These are phyloP conservation scores for Lontra canadensis DNA, from an alignment of 2,113 vertebrate genomes.

Conservation along the genomic window DNA sequence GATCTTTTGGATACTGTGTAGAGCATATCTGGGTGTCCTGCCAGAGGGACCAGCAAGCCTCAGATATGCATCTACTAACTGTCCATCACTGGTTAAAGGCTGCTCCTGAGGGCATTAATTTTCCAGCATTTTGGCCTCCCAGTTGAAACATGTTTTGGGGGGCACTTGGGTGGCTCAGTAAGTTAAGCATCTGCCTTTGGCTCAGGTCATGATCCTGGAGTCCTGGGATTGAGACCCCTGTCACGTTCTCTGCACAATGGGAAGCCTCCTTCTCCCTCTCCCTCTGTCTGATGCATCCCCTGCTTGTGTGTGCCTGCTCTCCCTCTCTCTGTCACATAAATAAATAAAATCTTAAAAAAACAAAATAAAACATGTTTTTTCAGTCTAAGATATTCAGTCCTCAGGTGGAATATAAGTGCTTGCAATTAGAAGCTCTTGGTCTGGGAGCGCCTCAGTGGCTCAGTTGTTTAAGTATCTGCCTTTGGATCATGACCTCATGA, in stretches of 20 bases:
- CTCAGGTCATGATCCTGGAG: not conserved
- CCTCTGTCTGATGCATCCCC: too few species aligned
- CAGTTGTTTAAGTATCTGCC: too few species aligned
- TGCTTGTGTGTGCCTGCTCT: too few species aligned
- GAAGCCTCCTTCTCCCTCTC: too few species aligned
- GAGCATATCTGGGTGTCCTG: not conserved
- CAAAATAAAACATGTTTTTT: not conserved
- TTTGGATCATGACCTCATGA: too few species aligned
- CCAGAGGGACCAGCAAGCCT: not conserved
- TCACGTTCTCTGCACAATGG: too few species aligned
- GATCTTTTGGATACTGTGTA: not conserved
- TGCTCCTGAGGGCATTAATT: not conserved
- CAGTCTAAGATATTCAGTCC: not conserved
- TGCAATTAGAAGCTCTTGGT: not conserved
- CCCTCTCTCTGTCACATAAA: too few species aligned
- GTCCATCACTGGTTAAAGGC: not conserved
- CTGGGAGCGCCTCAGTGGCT: too few species aligned
- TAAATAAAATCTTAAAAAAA: too few species aligned
- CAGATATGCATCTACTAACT: not conserved
- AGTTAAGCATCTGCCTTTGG: not conserved
- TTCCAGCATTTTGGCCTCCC: not conserved
- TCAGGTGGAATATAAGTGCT: not conserved
- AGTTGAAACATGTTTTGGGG: not conserved
- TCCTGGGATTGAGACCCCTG: too few species aligned
- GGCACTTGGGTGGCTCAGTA: not conserved